These are phyloP conservation scores for Ceryle rudis DNA, from an alignment of 2,797 vertebrate genomes.

Conservation along the genomic window DNA sequence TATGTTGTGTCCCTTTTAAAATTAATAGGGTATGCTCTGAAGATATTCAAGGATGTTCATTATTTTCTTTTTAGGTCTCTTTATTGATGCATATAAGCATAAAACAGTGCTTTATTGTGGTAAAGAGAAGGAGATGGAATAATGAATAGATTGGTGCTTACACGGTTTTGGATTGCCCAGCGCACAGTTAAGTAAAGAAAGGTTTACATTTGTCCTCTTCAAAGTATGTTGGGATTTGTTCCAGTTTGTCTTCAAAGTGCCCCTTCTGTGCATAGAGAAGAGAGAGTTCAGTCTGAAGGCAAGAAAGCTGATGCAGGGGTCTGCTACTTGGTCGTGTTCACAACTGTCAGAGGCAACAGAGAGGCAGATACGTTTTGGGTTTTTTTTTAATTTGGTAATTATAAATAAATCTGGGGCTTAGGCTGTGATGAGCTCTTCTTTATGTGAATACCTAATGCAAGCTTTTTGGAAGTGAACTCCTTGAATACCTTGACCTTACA, in stretches of 20 bases:
- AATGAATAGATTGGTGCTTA: constrained; percentile 37
- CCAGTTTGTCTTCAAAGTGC: constrained; percentile 42
- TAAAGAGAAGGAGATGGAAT: not conserved
- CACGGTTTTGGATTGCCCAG: constrained; percentile 16
- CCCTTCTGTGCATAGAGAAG: constrained; percentile 9
- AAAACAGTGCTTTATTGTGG: constrained; percentile 50
- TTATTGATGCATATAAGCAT: constrained; percentile 60
- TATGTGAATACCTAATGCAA: not conserved
- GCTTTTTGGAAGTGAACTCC: not conserved
- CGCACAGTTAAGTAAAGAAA: not conserved
- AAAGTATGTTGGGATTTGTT: constrained; percentile 37
- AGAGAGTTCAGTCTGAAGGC: not conserved
- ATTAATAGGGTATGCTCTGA: constrained; percentile 45
- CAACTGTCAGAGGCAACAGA: not conserved
- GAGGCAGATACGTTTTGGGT: not conserved
- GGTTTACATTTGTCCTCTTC: constrained; percentile 32
- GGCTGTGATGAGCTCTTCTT: not conserved
- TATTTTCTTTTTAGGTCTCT: constrained; percentile 70
- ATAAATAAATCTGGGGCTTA: not conserved
- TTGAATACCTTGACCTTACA: not conserved
- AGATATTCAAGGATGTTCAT: constrained; percentile 59
- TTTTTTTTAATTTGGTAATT: not conserved
- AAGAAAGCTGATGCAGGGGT: not conserved
- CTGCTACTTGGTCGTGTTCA: not conserved
- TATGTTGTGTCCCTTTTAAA: constrained; percentile 45